These are phyloP conservation scores for Stegodyphus dumicola DNA, from an alignment of 1,140 invertebrate genomes.

Conservation along the genomic window DNA sequence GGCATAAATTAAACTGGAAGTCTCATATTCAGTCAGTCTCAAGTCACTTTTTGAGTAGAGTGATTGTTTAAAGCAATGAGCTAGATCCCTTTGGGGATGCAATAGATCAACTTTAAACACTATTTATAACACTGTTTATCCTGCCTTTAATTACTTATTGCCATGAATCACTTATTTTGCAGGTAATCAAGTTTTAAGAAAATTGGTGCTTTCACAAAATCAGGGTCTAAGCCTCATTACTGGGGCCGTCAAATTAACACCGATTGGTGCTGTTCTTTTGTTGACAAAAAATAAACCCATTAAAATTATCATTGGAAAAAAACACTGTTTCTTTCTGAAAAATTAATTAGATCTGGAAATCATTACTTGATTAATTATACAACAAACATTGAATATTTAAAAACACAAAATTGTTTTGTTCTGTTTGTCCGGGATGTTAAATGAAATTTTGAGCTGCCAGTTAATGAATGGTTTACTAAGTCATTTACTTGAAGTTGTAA, in stretches of 20 bases:
- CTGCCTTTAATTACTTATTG: constrained; percentile 3
- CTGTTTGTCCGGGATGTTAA: no score
- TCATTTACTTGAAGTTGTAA: no score
- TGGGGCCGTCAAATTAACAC: background rate
- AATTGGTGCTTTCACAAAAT: background rate
- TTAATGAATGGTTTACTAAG: no score
- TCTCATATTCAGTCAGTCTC: background rate
- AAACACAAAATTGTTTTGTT: no score
- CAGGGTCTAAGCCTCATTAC: background rate
- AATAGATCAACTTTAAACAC: constrained; percentile 11
- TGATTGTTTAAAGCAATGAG: background rate
- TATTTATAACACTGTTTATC: constrained; percentile 6
- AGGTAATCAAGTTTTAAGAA: background rate
- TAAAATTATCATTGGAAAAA: no score
- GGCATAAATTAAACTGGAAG: constrained; percentile 17
- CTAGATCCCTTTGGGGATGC: background rate
- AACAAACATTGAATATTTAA: no score
- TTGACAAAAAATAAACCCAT: no score
- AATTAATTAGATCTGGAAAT: no score
- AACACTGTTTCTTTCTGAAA: no score
- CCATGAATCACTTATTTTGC: constrained; percentile 8
- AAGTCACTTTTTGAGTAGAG: background rate
- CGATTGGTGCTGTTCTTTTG: background rate
- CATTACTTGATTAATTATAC: no score
- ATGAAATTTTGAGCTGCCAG: no score